Evolutionary conservation across 1,140 invertebrate genomes (phyloP).

Genomic region (Pantala flavescens): DNA sequence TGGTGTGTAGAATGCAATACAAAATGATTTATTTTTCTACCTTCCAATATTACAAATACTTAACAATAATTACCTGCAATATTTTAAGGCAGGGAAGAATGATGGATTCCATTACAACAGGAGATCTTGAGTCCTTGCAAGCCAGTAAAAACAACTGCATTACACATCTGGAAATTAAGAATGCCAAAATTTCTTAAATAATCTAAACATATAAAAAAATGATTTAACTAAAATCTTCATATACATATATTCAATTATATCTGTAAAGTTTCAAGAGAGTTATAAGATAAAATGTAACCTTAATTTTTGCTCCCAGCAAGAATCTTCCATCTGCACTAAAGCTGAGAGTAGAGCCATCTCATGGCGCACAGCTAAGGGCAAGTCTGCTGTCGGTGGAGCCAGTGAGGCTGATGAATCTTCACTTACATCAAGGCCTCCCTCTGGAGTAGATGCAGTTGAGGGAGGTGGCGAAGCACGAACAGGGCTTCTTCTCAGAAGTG

Average conservation of each 20-base stretch:
- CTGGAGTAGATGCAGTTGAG: background rate
- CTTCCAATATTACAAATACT: too few relatives aligned
- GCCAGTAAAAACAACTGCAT: conserved; percentile 73
- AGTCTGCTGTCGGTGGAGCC: conserved; percentile 43
- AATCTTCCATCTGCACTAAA: conserved; percentile 81
- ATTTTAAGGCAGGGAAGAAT: conserved; percentile 77
- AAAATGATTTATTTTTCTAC: too few relatives aligned
- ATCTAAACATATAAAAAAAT: too few relatives aligned
- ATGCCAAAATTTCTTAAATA: background rate
- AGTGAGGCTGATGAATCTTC: conserved; percentile 23
- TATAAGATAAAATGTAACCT: conserved; percentile 33
- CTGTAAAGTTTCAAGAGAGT: too few relatives aligned
- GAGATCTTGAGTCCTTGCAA: conserved; percentile 55
- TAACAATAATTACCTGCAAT: conserved; percentile 41
- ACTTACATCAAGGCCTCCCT: background rate
- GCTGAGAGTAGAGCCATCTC: conserved; percentile 82
- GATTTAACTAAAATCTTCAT: too few relatives aligned
- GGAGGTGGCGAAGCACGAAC: background rate
- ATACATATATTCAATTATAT: too few relatives aligned
- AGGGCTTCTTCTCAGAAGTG: conserved; percentile 32
- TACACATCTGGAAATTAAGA: conserved; percentile 46
- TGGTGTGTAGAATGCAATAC: too few relatives aligned
- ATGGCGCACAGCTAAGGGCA: conserved; percentile 67
- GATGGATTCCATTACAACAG: conserved; percentile 64
- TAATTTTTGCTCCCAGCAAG: conserved; percentile 89